Percentiles rank a stretch among this genome's conserved stretches.
These are phyloP conservation scores for Lasioglossum lativentre DNA, from an alignment of 2,888 invertebrate species.

Conservation along the genomic window DNA sequence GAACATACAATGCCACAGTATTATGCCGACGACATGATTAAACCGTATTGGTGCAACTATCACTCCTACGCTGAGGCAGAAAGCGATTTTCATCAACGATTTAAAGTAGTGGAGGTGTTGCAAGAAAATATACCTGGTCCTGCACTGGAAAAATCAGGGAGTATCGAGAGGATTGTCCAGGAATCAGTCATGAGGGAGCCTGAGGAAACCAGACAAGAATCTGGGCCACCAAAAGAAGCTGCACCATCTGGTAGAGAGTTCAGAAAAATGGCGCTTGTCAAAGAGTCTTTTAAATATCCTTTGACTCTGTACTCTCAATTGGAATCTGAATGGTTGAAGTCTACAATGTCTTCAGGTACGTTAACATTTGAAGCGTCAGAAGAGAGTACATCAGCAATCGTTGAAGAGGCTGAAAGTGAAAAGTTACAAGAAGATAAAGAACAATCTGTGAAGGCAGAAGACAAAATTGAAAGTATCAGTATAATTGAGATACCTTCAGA, in stretches of 20 bases:
- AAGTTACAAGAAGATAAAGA: neutral
- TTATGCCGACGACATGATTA: constrained; percentile 71
- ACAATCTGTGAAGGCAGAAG: neutral
- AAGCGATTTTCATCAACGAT: constrained; percentile 74
- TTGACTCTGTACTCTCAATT: constrained; percentile 60
- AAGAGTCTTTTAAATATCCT: constrained; percentile 69
- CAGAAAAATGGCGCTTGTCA: constrained; percentile 58
- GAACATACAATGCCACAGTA: neutral
- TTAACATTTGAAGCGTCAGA: neutral
- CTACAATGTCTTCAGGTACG: constrained; percentile 15
- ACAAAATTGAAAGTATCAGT: neutral
- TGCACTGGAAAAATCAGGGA: constrained; percentile 53
- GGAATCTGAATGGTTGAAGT: constrained; percentile 68
- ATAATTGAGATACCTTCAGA: neutral
- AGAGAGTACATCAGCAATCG: neutral
- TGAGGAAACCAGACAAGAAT: neutral
- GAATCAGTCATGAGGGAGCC: constrained; percentile 76
- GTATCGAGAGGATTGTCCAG: constrained; percentile 76
- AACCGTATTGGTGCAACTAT: constrained; percentile 78
- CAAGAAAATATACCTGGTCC: constrained; percentile 63
- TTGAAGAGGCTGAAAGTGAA: neutral
- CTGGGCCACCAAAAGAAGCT: neutral
- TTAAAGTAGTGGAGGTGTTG: constrained; percentile 74
- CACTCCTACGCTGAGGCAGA: constrained; percentile 77
- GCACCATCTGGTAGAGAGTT: constrained; percentile 40